phyloP scores from a whole-genome alignment of 1,140 invertebrate genomes.

The Diabrotica virgifera region DNA sequence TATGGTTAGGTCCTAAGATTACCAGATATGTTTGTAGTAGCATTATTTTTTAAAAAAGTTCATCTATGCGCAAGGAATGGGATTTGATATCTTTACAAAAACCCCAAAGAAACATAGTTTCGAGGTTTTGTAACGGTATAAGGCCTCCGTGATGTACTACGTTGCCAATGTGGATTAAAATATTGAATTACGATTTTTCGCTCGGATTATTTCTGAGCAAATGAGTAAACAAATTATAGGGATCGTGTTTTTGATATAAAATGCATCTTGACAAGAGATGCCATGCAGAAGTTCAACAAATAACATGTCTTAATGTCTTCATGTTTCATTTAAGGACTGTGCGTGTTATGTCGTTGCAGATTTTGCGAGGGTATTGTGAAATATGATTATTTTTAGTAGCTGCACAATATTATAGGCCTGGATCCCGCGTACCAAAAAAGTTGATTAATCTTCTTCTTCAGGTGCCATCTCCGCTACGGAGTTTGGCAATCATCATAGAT shows the following conservation, averaged over 20 bases:
- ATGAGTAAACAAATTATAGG: constrained; percentile 15
- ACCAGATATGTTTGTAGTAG: constrained; percentile 24
- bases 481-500: no score
- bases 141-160: neutral
- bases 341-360: no score
- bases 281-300: no score
- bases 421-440: no score
- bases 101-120: neutral
- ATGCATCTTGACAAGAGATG: no score
- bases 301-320: no score
- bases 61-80: constrained; percentile 24
- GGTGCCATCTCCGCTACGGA: no score
- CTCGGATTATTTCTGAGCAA: neutral
- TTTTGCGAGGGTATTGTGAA: no score
- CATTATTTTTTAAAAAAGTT: constrained; percentile 24
- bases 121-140: neutral
- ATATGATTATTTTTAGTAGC: no score
- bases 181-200: constrained; percentile 14
- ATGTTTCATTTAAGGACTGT: no score
- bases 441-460: no score
- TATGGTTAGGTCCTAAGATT: constrained; percentile 17
- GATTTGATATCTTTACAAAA: constrained; percentile 13
- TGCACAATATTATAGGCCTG: no score
- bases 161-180: constrained; percentile 14
- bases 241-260: neutral